These are phyloP conservation scores for Lagocephalus sceleratus DNA, from an alignment of 2,797 vertebrate species.

Conservation along the genomic window DNA sequence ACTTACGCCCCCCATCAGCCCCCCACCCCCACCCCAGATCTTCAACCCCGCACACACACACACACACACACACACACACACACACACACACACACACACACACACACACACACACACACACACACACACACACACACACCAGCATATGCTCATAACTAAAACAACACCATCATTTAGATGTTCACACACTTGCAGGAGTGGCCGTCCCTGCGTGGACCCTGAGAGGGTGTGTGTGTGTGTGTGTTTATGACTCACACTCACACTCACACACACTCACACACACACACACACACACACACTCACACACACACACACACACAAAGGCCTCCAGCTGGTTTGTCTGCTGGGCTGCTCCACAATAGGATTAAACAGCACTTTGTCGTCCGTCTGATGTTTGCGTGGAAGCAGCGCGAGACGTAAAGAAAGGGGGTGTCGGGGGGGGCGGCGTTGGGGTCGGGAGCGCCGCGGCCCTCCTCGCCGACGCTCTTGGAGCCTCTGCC, in stretches of 20 bases:
- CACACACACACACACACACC: slow-evolving; percentile 11
- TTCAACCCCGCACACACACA: slow-evolving; percentile 6
- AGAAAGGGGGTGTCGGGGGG: slow-evolving; percentile 8
- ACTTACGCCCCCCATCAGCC: slow-evolving; percentile 35
- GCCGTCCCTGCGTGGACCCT: too few relatives aligned
- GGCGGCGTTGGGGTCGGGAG: slow-evolving; percentile 30
- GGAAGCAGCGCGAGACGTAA: slow-evolving; percentile 28
- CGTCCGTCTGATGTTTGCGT: slow-evolving; percentile 62
- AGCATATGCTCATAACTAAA: slow-evolving; percentile 9
- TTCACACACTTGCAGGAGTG: slow-evolving; percentile 18
- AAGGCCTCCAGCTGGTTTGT: slow-evolving; percentile 63
- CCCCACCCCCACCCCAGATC: slow-evolving; percentile 5
- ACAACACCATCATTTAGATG: slow-evolving; percentile 8
- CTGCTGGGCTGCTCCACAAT: slow-evolving; percentile 52
- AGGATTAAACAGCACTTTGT: slow-evolving; percentile 68
- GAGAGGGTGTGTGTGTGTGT: too few relatives aligned
- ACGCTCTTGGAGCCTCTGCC: slow-evolving; percentile 17
- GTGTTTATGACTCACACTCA: slow-evolving; percentile 5
- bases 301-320: slow-evolving; percentile 45
- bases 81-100: not conserved
- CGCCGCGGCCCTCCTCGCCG: slow-evolving; percentile 10
- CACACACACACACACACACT: slow-evolving; percentile 28
- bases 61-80: slow-evolving; percentile 13
- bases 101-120: slow-evolving; percentile 1
- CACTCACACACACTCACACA: slow-evolving; percentile 31